These are phyloP conservation scores for Merops nubicus DNA, from an alignment of 2,113 vertebrate genomes.

Conservation along the genomic window DNA sequence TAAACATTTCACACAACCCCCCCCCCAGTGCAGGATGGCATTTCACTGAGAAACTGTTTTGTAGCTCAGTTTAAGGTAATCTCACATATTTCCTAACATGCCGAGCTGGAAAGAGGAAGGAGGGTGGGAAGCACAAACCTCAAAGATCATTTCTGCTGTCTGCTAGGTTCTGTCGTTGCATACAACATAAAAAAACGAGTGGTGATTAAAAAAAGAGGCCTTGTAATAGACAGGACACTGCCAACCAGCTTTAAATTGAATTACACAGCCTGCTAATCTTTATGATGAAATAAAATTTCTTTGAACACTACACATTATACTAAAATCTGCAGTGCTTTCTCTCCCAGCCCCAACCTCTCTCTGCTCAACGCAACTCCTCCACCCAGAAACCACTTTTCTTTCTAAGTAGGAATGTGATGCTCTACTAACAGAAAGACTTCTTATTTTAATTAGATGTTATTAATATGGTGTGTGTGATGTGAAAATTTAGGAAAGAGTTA, in stretches of 20 bases:
- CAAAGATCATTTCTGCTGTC: background rate
- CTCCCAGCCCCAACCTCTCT: background rate
- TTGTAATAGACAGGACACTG: conserved; percentile 70
- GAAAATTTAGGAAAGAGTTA: background rate
- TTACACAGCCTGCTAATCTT: conserved; percentile 86
- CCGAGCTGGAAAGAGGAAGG: background rate
- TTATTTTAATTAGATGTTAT: conserved; percentile 42
- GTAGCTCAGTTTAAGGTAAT: conserved; percentile 55
- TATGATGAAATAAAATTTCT: conserved; percentile 78
- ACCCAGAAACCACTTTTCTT: conserved; percentile 40
- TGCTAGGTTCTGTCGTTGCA: background rate
- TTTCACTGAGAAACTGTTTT: conserved; percentile 40
- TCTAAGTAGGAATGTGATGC: background rate
- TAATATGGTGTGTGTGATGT: background rate
- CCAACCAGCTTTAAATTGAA: conserved; percentile 82
- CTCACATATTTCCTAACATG: conserved; percentile 1
- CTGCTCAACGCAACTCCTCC: conserved; percentile 25
- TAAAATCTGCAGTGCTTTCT: conserved; percentile 63
- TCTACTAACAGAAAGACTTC: background rate
- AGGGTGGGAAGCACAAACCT: background rate
- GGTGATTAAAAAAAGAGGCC: conserved; percentile 44
- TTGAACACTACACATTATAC: conserved; percentile 69
- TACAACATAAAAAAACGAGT: conserved; percentile 18
- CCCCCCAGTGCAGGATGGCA: background rate
- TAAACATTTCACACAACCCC: conserved; percentile 20